A percentile compares a stretch with the other conserved stretches of the same genome.
These are phyloP conservation scores for Scaptomyza tumidula DNA, from an alignment of 2,888 invertebrate genomes.

Conservation along the genomic window DNA sequence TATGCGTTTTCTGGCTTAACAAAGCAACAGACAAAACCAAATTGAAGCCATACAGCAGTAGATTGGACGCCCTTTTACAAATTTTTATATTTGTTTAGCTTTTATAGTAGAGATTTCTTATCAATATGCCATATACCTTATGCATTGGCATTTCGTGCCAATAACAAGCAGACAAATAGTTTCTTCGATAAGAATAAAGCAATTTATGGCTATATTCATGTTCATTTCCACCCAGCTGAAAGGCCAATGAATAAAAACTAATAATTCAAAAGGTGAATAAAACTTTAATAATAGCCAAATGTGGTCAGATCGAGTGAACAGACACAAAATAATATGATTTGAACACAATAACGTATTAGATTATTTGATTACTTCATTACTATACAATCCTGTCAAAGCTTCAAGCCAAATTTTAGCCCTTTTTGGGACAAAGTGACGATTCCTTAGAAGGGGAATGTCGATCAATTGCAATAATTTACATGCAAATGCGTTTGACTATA, in stretches of 20 bases:
- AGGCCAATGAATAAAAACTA: slow-evolving; percentile 35
- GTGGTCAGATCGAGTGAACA: neutral
- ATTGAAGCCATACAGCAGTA: slow-evolving; percentile 7
- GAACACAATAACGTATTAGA: neutral
- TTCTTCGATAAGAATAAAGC: slow-evolving; percentile 51
- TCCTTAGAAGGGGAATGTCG: slow-evolving; percentile 11
- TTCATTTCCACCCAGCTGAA: slow-evolving; percentile 43
- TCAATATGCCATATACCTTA: slow-evolving; percentile 43
- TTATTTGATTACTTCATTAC: neutral
- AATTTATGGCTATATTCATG: slow-evolving; percentile 58
- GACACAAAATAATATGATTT: neutral
- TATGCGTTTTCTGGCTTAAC: slow-evolving; percentile 61
- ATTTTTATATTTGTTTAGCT: slow-evolving; percentile 7
- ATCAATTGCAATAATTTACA: slow-evolving; percentile 70
- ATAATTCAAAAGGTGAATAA: slow-evolving; percentile 11
- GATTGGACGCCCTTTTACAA: neutral
- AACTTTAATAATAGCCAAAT: neutral
- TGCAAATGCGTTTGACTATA: slow-evolving; percentile 70
- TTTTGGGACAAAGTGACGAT: neutral
- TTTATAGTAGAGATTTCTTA: slow-evolving; percentile 42
- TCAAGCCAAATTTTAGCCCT: neutral
- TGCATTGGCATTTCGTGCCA: slow-evolving; percentile 33
- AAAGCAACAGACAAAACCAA: slow-evolving; percentile 25
- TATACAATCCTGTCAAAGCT: slow-evolving; percentile 1
- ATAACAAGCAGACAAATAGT: slow-evolving; percentile 27